A percentile compares a stretch with the other conserved stretches of the same genome.
Conservation (phyloP, 1,140 invertebrate species). For the Chymomyza costata region DNA sequence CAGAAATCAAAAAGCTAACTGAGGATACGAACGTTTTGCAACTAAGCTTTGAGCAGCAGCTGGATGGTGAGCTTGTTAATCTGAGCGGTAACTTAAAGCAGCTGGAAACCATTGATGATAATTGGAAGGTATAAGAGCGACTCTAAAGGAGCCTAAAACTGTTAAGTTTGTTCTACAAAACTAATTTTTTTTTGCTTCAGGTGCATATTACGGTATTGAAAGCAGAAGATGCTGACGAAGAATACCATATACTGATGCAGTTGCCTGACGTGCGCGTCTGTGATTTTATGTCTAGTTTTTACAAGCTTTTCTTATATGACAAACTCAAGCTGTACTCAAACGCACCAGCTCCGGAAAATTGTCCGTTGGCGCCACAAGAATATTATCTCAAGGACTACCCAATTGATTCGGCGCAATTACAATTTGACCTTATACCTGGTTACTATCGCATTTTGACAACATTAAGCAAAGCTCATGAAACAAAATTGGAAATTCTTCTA, state of each 20-base stretch:
- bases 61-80: conserved; percentile 7
- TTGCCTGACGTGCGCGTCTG: conserved; percentile 25
- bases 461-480: not conserved
- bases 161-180: not conserved
- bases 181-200: conserved; percentile 13
- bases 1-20: conserved; percentile 31
- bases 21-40: conserved; percentile 25
- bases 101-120: conserved; percentile 33
- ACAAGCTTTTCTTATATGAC: conserved; percentile 50
- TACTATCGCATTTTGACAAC: conserved; percentile 26
- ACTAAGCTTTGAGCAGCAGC: conserved; percentile 20
- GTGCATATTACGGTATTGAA: conserved; percentile 19
- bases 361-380: conserved; percentile 33
- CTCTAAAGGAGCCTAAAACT: not conserved
- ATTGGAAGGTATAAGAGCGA: conserved; percentile 40
- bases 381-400: conserved; percentile 50
- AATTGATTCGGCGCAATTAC: conserved; percentile 14
- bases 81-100: conserved; percentile 40
- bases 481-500: not conserved
- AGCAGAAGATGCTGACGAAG: conserved; percentile 2
- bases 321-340: conserved; percentile 44
- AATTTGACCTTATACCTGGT: conserved; percentile 28
- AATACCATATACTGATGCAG: conserved; percentile 12
- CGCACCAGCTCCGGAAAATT: conserved; percentile 41
- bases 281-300: conserved; percentile 35